Percentiles rank a stretch among this genome's conserved stretches.
Evolutionary conservation across 2,797 vertebrate species (phyloP).

Genomic region (Sebastes nivosus): DNA sequence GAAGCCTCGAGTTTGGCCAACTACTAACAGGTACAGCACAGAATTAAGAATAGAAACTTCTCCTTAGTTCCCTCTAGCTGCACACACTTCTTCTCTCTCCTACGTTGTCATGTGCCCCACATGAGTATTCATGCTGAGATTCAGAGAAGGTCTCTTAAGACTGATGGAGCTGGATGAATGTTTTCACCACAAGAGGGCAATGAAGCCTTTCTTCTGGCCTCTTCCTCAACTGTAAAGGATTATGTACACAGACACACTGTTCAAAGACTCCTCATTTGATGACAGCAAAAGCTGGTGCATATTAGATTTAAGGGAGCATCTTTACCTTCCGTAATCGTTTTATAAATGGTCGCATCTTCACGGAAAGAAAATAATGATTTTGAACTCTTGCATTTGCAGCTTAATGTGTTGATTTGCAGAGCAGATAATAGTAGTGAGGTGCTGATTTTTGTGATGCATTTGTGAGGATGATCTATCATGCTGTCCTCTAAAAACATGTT

Average conservation of each 20-base stretch:
- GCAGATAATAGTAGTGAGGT: conserved; percentile 11
- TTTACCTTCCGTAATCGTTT: conserved; percentile 20
- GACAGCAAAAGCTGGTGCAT: conserved; percentile 37
- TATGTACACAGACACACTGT: conserved; percentile 12
- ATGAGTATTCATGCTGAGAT: not conserved
- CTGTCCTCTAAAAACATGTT: not conserved
- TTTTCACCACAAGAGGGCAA: conserved; percentile 85
- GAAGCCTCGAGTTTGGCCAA: accelerated
- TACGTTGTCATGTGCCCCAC: not conserved
- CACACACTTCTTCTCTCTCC: not conserved
- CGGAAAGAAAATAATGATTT: conserved; percentile 18
- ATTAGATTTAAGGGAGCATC: conserved; percentile 41
- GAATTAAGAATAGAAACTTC: not conserved
- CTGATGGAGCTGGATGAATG: not conserved
- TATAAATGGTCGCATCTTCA: conserved; percentile 12
- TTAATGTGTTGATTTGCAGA: conserved; percentile 28
- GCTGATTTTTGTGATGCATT: conserved; percentile 38
- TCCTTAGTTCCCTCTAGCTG: not conserved
- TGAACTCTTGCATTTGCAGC: not conserved
- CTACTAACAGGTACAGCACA: conserved; percentile 78
- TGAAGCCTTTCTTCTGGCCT: conserved; percentile 83
- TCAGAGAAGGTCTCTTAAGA: not conserved
- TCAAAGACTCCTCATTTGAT: conserved; percentile 46
- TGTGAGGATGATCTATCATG: conserved; percentile 29
- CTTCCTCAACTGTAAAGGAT: not conserved